Percentiles rank a stretch among this genome's conserved stretches.
These are phyloP conservation scores for Poeciliopsis infans DNA, from an alignment of 2,797 vertebrate genomes.

Conservation along the genomic window DNA sequence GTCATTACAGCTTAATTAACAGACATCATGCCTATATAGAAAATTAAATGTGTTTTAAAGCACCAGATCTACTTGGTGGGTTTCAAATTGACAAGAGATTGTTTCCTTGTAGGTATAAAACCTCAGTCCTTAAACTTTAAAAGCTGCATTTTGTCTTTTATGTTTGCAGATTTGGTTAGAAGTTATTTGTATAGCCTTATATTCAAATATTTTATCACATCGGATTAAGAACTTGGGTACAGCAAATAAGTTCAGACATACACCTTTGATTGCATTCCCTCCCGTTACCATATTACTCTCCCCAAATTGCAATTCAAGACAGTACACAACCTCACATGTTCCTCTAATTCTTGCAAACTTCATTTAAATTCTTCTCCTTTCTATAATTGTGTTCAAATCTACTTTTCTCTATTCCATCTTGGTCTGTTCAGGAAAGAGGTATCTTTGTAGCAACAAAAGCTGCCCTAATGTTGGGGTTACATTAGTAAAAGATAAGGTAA, in stretches of 20 bases:
- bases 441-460: constrained; percentile 27
- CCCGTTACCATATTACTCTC: constrained; percentile 27
- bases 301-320: constrained; percentile 32
- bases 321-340: constrained; percentile 37
- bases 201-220: constrained; percentile 57
- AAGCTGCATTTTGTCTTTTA: constrained; percentile 21
- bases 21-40: background rate
- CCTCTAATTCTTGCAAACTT: constrained; percentile 11
- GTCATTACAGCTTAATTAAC: background rate
- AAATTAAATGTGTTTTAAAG: background rate
- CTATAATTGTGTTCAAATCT: constrained; percentile 13
- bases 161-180: constrained; percentile 1
- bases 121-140: constrained; percentile 21
- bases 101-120: background rate
- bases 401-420: constrained; percentile 15
- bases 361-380: constrained; percentile 16
- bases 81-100: background rate
- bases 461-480: constrained; percentile 42
- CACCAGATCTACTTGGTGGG: background rate
- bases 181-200: constrained; percentile 41
- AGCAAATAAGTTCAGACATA: constrained; percentile 56
- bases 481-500: constrained; percentile 64
- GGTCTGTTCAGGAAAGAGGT: constrained; percentile 27
- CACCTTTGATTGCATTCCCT: constrained; percentile 18
- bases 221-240: constrained; percentile 55